Conservation (phyloP, 2,888 invertebrate species). For the Sycophila texana region DNA sequence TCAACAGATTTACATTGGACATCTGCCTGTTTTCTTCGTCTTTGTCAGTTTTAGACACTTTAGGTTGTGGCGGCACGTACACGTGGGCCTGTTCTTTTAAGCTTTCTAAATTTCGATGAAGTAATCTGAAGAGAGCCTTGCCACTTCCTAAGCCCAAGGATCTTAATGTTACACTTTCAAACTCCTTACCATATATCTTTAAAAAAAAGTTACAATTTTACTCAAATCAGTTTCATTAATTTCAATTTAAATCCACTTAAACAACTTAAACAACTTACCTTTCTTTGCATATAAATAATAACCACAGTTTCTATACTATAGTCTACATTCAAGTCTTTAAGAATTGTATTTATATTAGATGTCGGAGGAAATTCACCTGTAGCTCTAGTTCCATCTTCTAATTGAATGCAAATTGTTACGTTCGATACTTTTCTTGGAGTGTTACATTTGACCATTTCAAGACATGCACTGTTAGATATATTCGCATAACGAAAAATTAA, state of each 20-base stretch:
- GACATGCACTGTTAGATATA: constrained; percentile 91
- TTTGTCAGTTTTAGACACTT: constrained; percentile 52
- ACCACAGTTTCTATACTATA: constrained; percentile 71
- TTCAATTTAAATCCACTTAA: neutral
- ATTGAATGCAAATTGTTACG: constrained; percentile 86
- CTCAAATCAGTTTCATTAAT: neutral
- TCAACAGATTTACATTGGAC: constrained; percentile 6
- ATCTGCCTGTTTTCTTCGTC: constrained; percentile 43
- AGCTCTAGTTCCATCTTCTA: constrained; percentile 84
- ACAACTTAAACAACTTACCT: constrained; percentile 61
- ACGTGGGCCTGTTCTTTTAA: constrained; percentile 85
- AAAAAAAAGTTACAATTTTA: constrained; percentile 32
- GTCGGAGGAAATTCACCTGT: constrained; percentile 80
- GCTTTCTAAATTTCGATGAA: constrained; percentile 82
- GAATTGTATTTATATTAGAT: constrained; percentile 78
- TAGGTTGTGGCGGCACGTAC: constrained; percentile 76
- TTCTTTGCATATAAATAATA: constrained; percentile 70
- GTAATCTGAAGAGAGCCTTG: constrained; percentile 84
- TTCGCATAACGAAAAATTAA: constrained; percentile 89
- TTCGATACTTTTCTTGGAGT: constrained; percentile 80
- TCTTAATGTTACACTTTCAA: constrained; percentile 84
- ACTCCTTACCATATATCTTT: constrained; percentile 81
- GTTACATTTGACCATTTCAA: constrained; percentile 87
- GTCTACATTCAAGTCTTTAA: constrained; percentile 79
- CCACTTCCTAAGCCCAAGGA: constrained; percentile 88